A percentile compares a stretch with the other conserved stretches of the same genome.
Evolutionary conservation across 2,113 vertebrate genomes (phyloP).

Genomic region (Neoarius graeffei): DNA sequence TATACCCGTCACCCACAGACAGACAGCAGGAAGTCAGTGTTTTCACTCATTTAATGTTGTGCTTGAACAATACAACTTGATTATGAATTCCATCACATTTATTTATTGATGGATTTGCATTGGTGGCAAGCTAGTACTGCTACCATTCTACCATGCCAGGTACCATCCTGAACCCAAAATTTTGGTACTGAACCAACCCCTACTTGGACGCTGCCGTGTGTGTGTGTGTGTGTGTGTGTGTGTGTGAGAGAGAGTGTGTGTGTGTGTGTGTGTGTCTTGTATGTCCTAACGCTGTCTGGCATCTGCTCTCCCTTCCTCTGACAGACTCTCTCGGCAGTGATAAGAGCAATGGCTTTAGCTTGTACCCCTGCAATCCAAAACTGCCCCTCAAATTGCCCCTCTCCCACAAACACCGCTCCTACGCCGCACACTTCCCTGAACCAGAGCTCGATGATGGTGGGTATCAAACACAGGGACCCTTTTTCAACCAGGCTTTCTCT

Average conservation of each 20-base stretch:
- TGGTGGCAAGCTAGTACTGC: too few species aligned
- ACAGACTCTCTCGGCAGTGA: conserved; percentile 79
- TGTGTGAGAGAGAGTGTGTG: too few species aligned
- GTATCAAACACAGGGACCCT: conserved; percentile 44
- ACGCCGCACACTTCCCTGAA: conserved; percentile 65
- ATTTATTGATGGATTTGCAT: too few species aligned
- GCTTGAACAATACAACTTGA: too few species aligned
- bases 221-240: neutral
- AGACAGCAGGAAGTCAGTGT: too few species aligned
- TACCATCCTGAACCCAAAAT: too few species aligned
- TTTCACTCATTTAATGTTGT: too few species aligned
- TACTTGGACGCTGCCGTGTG: neutral
- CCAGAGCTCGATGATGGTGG: conserved; percentile 67
- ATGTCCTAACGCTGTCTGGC: conserved; percentile 44
- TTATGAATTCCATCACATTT: too few species aligned
- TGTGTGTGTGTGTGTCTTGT: neutral
- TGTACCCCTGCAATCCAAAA: conserved; percentile 70
- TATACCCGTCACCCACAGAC: too few species aligned
- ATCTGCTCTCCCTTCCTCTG: conserved; percentile 59
- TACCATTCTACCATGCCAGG: too few species aligned
- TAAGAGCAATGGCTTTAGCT: conserved; percentile 74
- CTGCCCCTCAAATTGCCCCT: conserved; percentile 69
- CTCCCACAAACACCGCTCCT: conserved; percentile 68
- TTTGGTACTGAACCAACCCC: too few species aligned
- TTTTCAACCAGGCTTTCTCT: conserved; percentile 10